These are phyloP conservation scores for Pipistrellus kuhlii DNA, from an alignment of 2,797 vertebrate genomes.

Conservation along the genomic window DNA sequence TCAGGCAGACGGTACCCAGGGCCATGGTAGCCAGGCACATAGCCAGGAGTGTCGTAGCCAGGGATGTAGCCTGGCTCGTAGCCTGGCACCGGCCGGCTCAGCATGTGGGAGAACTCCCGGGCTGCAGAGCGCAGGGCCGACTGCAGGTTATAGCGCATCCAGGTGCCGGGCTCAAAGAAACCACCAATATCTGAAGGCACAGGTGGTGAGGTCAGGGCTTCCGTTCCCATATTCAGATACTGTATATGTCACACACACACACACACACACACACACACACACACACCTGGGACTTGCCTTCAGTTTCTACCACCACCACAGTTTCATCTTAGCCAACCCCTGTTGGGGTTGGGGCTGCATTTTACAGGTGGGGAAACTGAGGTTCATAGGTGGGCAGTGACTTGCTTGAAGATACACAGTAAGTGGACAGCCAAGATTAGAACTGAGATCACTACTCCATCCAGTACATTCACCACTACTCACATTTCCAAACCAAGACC, in stretches of 20 bases:
- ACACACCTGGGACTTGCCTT: background rate
- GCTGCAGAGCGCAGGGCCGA: slow-evolving; percentile 93
- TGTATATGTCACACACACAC: background rate
- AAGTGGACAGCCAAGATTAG: background rate
- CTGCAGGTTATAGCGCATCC: slow-evolving; percentile 95
- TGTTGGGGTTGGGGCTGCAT: too few relatives aligned
- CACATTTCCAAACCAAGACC: background rate
- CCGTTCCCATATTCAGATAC: background rate
- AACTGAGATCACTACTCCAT: background rate
- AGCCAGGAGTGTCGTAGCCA: slow-evolving; percentile 79
- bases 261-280: background rate
- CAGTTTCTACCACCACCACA: background rate
- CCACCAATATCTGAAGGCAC: slow-evolving; percentile 92
- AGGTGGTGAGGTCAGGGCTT: background rate
- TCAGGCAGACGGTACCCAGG: slow-evolving; percentile 85
- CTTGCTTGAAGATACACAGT: background rate
- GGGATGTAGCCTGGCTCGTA: slow-evolving; percentile 80
- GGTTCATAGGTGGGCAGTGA: background rate
- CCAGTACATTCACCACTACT: background rate
- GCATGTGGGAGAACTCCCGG: slow-evolving; percentile 92
- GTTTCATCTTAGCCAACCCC: background rate
- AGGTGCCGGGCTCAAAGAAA: slow-evolving; percentile 95
- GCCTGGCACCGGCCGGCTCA: slow-evolving; percentile 87
- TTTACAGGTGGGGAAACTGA: background rate
- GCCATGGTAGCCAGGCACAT: slow-evolving; percentile 79